Base-by-base conservation (phyloP, 2,888 invertebrate species). In the Torymus auratus region DNA sequence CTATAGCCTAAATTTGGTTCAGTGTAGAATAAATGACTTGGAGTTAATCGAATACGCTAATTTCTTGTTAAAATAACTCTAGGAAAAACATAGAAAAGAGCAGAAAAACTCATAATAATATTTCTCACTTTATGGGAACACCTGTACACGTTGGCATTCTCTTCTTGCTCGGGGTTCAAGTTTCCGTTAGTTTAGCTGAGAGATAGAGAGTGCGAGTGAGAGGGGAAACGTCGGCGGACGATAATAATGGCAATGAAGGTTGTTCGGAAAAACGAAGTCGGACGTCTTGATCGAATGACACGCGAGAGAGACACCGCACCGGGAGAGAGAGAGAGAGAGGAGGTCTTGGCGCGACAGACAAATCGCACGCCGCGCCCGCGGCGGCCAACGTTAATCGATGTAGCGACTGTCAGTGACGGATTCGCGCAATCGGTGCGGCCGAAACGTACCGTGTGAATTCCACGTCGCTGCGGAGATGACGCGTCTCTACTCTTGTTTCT, bases 371-470 rank as follows among this genome's bases (percentile, higher is more conserved):
- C 84, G 83, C 78, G 82, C 62, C 83, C 78, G 80, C 53, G 50
- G 41, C 58, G 67, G 84, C 84, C 82, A 85, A 85, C 86, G 86
- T 85, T 86, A 86, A 88, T 87, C 87, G 86, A 87, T 84, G 84
- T 83, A 85, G 76, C 84, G 79, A 82, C 84, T 85, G 87, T 86
- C 86, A 86, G 87, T 88, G 89, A 89, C 85, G 84, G 84, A 88
- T 83, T 75, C 58, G 78, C 75, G 84, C 84, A 86, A 89, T 87
- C 87, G 87, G 84, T 86, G 85, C 86, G 85, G 85, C 85, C 84
- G 86, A 88, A 88, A 86, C 86, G 84, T 85, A 85, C 86, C 88
- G 87, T 87, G 87, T 86, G 88, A 89, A 89, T 88, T 87, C 88
- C 85, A 83, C 85, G 82, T 83, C 81, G 83, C 83, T 81, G 82